Evolutionary conservation across 2,888 invertebrate species (phyloP).

Genomic region (Drosophila putrida): DNA sequence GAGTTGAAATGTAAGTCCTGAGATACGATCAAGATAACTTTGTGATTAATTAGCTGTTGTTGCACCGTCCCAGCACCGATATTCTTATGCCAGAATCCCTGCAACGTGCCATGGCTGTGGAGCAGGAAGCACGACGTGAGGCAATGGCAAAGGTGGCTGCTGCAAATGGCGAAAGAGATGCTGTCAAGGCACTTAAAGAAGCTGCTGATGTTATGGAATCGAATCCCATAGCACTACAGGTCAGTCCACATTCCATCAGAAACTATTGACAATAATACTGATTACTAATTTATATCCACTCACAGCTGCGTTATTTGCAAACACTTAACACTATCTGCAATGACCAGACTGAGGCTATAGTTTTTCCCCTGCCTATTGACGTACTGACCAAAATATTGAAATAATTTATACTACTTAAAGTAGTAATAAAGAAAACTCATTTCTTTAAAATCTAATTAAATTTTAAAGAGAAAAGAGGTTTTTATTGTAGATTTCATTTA

Average conservation of each 20-base stretch:
- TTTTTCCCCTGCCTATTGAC: conserved; percentile 68
- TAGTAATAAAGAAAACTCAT: background rate
- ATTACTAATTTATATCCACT: background rate
- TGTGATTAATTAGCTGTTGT: background rate
- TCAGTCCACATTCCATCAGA: background rate
- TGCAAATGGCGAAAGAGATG: conserved; percentile 68
- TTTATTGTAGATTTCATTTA: background rate
- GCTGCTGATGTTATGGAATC: conserved; percentile 68
- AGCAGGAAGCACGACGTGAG: conserved; percentile 69
- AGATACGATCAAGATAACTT: too few relatives aligned
- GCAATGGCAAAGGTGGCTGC: conserved; percentile 72
- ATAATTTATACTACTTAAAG: background rate
- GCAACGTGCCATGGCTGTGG: conserved; percentile 74
- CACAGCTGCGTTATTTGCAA: conserved; percentile 64
- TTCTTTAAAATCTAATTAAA: background rate
- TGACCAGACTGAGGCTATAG: conserved; percentile 51
- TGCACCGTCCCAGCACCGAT: conserved; percentile 52
- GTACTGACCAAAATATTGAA: conserved; percentile 48
- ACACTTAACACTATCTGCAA: conserved; percentile 69
- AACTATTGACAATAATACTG: background rate
- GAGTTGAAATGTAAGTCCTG: conserved; percentile 93
- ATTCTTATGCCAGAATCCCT: conserved; percentile 64
- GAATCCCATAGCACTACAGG: conserved; percentile 69
- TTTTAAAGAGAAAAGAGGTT: background rate
- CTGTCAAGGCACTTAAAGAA: conserved; percentile 64